Conservation (phyloP, 2,888 invertebrate species). For the Dorcus parallelipipedus region DNA sequence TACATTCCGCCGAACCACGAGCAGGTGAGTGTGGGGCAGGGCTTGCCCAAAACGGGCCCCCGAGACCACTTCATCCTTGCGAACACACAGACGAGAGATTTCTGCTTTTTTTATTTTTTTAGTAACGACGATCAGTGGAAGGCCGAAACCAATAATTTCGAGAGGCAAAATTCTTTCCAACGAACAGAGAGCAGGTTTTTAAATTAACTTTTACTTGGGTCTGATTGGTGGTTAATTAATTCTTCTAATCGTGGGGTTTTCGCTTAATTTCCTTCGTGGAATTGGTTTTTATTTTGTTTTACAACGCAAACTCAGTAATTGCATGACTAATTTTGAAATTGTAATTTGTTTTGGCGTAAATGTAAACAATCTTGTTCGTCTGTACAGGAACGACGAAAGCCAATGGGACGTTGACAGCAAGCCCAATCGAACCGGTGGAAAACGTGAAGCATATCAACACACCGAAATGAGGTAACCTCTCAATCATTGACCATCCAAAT, state of each 20-base stretch:
- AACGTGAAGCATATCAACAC: neutral
- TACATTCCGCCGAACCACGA: slow-evolving; percentile 8
- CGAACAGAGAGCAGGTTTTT: neutral
- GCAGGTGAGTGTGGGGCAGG: neutral
- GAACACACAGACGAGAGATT: too few species aligned
- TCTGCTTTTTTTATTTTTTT: neutral
- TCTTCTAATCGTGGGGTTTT: neutral
- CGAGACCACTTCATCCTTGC: too few species aligned
- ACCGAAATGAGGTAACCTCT: slow-evolving; percentile 4
- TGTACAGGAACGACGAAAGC: slow-evolving; percentile 5
- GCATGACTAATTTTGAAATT: neutral
- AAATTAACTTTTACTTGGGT: too few species aligned
- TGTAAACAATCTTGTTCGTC: neutral
- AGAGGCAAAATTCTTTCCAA: neutral
- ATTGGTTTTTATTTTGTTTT: neutral
- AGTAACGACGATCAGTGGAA: neutral
- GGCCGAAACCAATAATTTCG: neutral
- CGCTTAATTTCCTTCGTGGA: slow-evolving; percentile 1
- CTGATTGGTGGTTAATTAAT: too few species aligned
- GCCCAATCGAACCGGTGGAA: neutral
- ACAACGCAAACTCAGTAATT: neutral
- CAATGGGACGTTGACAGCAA: slow-evolving; percentile 3
- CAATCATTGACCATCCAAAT: neutral
- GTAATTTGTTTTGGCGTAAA: neutral
- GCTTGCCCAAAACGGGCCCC: too few species aligned